phyloP scores from a whole-genome alignment of 2,797 vertebrate species.

The Rhinogobio ventralis region DNA sequence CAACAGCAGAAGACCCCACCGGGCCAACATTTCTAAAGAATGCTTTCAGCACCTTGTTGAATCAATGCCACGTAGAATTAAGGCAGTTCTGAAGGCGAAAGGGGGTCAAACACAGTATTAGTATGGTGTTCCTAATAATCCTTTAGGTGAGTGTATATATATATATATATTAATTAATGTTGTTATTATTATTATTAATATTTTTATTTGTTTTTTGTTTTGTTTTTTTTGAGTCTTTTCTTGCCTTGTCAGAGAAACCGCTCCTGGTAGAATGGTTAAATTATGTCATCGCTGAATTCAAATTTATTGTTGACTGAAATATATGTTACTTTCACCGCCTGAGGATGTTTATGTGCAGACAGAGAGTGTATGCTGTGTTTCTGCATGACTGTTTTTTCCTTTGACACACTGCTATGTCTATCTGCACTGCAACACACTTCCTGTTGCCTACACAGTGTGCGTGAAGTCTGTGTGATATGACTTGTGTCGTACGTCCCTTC shows the following conservation, averaged over 20 bases:
- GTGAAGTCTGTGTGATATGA: neutral
- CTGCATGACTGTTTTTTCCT: slow-evolving; percentile 35
- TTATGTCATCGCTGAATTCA: neutral
- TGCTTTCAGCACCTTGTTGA: too few relatives aligned
- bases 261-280: neutral
- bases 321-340: slow-evolving; percentile 5
- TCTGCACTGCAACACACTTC: neutral
- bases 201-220: neutral
- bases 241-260: neutral
- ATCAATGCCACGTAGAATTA: too few relatives aligned
- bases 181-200: too few relatives aligned
- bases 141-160: too few relatives aligned
- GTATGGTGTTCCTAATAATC: too few relatives aligned
- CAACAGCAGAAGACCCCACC: too few relatives aligned
- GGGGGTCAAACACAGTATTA: too few relatives aligned
- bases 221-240: neutral
- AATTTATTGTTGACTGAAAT: slow-evolving; percentile 55
- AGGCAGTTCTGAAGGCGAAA: too few relatives aligned
- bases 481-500: neutral
- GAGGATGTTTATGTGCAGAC: slow-evolving; percentile 14
- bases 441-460: neutral
- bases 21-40: too few relatives aligned
- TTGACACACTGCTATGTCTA: neutral
- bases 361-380: neutral
- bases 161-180: too few relatives aligned